These are phyloP conservation scores for Tenodera sinensis DNA, from an alignment of 2,888 invertebrate species.

Conservation along the genomic window DNA sequence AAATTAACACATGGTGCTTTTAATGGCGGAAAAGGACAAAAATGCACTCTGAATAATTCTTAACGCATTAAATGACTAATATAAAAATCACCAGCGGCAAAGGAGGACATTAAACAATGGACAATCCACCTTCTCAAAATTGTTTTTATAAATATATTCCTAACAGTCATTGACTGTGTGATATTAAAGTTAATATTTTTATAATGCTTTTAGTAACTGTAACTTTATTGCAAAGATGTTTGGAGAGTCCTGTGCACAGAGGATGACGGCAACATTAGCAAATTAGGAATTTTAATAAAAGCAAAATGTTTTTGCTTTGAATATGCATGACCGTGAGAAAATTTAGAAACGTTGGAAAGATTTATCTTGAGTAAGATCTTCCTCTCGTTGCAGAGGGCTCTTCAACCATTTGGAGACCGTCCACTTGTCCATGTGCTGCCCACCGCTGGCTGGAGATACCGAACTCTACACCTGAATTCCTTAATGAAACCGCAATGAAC, in stretches of 20 bases:
- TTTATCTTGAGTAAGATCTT: not conserved
- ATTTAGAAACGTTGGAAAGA: not conserved
- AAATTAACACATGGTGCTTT: not conserved
- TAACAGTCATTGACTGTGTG: not conserved
- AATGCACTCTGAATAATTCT: not conserved
- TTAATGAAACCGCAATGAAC: constrained; percentile 1
- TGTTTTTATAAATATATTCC: not conserved
- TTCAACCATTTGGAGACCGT: constrained; percentile 17
- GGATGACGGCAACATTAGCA: not conserved
- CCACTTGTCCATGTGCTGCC: not conserved
- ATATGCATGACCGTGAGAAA: not conserved
- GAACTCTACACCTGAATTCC: constrained; percentile 36
- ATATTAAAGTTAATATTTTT: not conserved
- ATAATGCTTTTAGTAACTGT: not conserved
- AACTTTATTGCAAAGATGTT: not conserved
- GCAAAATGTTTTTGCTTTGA: not conserved
- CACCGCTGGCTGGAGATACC: constrained; percentile 32
- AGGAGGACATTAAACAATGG: not conserved
- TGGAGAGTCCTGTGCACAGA: constrained; percentile 31
- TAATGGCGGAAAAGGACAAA: not conserved
- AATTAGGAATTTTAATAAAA: not conserved
- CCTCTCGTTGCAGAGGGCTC: constrained; percentile 30
- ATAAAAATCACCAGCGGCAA: not conserved
- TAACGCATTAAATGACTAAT: not conserved
- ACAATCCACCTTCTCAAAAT: not conserved